Evolutionary conservation across 1,140 invertebrate species (phyloP).

Genomic region (Euglossa dilemma): DNA sequence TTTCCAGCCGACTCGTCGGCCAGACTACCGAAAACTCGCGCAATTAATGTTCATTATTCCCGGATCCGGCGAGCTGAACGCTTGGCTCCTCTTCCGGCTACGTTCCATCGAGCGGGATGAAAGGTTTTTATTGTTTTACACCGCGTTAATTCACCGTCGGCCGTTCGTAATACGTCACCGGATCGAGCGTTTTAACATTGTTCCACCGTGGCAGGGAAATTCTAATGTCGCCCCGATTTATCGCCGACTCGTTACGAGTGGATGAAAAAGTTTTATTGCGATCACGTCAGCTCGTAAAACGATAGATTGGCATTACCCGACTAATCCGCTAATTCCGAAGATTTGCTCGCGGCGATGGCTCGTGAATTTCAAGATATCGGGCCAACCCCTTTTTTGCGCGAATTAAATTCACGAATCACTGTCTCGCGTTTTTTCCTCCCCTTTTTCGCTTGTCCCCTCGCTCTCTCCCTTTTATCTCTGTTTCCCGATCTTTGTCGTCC

Average conservation of each 20-base stretch:
- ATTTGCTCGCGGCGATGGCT: constrained; percentile 42
- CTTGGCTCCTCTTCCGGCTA: neutral
- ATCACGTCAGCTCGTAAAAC: constrained; percentile 58
- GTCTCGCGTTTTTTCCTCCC: neutral
- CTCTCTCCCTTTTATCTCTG: neutral
- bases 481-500: neutral
- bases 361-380: constrained; percentile 51
- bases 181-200: neutral
- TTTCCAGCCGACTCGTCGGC: neutral
- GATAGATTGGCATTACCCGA: constrained; percentile 47
- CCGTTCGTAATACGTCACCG: neutral
- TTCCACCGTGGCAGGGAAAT: neutral
- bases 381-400: constrained; percentile 14
- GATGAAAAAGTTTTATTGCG: constrained; percentile 55
- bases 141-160: neutral
- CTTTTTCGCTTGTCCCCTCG: too few species aligned
- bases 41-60: constrained; percentile 20
- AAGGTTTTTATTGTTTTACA: constrained; percentile 4
- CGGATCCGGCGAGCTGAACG: neutral
- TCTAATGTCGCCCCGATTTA: constrained; percentile 45
- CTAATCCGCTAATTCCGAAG: constrained; percentile 53
- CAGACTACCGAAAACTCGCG: constrained; percentile 2
- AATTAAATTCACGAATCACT: constrained; percentile 52
- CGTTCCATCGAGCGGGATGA: neutral
- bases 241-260: constrained; percentile 19